Conservation (phyloP, 2,888 invertebrate genomes). For the Pseudanteris insignis region DNA sequence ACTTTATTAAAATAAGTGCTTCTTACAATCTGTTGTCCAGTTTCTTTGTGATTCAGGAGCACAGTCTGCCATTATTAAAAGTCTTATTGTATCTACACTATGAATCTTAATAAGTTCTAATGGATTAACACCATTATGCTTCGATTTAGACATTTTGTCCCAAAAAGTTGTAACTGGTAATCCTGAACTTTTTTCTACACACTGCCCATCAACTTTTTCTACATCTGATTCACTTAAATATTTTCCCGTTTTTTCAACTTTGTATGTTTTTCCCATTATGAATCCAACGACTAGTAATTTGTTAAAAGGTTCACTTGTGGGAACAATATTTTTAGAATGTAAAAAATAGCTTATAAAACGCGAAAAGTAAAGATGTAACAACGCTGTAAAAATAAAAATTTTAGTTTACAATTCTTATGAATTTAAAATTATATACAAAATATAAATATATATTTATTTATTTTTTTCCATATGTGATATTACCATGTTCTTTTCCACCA, state of each 20-base stretch:
- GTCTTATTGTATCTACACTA: conserved; percentile 89
- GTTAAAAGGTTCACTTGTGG: conserved; percentile 87
- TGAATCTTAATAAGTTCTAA: conserved; percentile 79
- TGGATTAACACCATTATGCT: conserved; percentile 96
- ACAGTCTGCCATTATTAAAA: conserved; percentile 89
- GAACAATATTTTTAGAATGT: conserved; percentile 79
- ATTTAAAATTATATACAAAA: too few relatives aligned
- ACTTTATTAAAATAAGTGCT: neutral
- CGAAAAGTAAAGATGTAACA: conserved; percentile 94
- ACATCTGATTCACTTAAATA: conserved; percentile 79
- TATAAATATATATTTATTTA: too few relatives aligned
- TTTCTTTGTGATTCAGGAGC: conserved; percentile 88
- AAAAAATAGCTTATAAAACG: conserved; percentile 94
- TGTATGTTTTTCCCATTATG: conserved; percentile 87
- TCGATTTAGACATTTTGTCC: conserved; percentile 99
- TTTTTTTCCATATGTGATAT: too few relatives aligned
- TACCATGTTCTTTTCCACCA: conserved; percentile 95
- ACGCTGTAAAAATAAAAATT: conserved; percentile 79
- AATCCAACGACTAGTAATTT: conserved; percentile 94
- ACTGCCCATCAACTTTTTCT: conserved; percentile 70
- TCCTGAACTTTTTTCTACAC: conserved; percentile 72
- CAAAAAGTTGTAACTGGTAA: conserved; percentile 78
- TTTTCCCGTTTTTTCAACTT: conserved; percentile 78
- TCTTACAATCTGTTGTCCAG: conserved; percentile 87
- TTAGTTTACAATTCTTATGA: conserved; percentile 19